Base-by-base conservation (phyloP, 2,888 invertebrate species). In the Adela reaumurella region DNA sequence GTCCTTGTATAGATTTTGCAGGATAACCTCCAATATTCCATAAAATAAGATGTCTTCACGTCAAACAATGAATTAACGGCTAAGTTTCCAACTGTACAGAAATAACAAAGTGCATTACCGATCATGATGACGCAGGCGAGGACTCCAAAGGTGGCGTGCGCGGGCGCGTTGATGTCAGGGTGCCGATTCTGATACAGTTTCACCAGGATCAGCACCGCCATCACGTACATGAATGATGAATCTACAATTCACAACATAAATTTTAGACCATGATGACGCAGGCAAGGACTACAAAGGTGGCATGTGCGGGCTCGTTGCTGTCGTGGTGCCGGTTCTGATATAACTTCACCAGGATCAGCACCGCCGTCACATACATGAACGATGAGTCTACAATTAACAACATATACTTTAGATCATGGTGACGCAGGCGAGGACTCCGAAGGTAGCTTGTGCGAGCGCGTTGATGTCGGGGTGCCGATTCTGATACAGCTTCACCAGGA, bases 141-240 rank as follows among this genome's bases (percentile, higher is more conserved):
- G 19, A 89, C 83, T 52, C 89, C 84, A 63, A 92, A 89, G 0
- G 91, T 85, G 1, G 89, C 83, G 63, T 92, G 89, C 43, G 92
- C 89, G 61, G 86, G 84, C 3, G 93, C 92, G 61, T 90, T 91
- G 54, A 94, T 88, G 65, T 94, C 94, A 0, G 94, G 91, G 68
- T 94, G 94, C 1, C 94, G 80, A 46, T 85, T 88, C 70, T 94
- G 93, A 67, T 94, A 94, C 56, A 94, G 82, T 71, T 92, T 92
- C 47, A 94, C 81, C 86, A 94, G 91, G 58, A 88, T 88, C 47
- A 95, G 70, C 49, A 92, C 90, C 0, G 92, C 87, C 59, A 93
- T 92, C 56, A 94, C 88, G 68, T 94, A 95, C 94, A 95, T 95
- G 66, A 94, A 94, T 56, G 93, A 90, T 0, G 94, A 92, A 65